Conservation (phyloP, 2,888 invertebrate species). For the Neoitamus cyanurus region DNA sequence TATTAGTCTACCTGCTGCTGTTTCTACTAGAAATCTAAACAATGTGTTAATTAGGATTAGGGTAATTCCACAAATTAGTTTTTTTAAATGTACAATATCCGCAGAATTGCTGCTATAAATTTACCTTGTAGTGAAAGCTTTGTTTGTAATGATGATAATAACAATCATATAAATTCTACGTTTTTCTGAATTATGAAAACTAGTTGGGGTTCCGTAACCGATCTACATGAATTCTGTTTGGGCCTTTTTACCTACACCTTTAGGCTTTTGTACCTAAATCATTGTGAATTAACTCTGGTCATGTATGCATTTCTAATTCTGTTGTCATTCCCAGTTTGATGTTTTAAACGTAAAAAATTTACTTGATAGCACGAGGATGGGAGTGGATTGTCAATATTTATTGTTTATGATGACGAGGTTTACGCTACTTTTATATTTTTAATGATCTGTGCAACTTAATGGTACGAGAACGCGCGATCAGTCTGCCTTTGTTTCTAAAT, state of each 20-base stretch:
- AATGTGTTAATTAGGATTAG: not conserved
- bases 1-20: not conserved
- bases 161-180: not conserved
- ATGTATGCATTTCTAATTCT: conserved; percentile 10
- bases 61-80: not conserved
- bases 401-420: conserved; percentile 3
- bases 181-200: not conserved
- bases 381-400: conserved; percentile 31
- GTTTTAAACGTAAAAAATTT: not conserved
- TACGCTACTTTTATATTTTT: conserved; percentile 1
- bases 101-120: not conserved
- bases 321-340: conserved; percentile 28
- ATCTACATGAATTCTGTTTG: not conserved
- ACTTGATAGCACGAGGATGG: not conserved
- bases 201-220: not conserved
- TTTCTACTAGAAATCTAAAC: not conserved
- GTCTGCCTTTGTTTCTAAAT: not conserved
- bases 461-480: not conserved
- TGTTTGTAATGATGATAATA: not conserved
- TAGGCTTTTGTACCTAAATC: not conserved
- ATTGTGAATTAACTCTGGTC: not conserved
- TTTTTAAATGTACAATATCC: not conserved
- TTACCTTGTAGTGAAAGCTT: not conserved
- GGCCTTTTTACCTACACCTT: not conserved
- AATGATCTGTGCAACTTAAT: not conserved